Evolutionary conservation across 2,888 invertebrate genomes (phyloP).

Genomic region (Eupithecia insigniata): DNA sequence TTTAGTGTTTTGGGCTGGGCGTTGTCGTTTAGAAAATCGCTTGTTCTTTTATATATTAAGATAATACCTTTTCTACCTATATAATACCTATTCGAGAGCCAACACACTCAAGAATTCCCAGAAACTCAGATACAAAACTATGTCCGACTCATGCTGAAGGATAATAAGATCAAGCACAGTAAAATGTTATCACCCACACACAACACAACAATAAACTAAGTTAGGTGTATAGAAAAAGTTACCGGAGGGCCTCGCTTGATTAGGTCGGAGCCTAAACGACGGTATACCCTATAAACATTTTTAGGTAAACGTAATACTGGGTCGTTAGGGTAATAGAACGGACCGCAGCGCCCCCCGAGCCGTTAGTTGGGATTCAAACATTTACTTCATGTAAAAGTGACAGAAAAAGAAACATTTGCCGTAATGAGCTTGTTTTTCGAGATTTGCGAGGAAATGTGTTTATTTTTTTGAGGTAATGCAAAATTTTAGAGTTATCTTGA

Average conservation of each 20-base stretch:
- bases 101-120: conserved; percentile 6
- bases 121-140: conserved; percentile 31
- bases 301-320: conserved; percentile 80
- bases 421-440: conserved; percentile 42
- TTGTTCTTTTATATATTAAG: no score
- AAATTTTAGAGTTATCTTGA: conserved; percentile 32
- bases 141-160: conserved; percentile 36
- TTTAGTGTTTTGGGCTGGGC: no score
- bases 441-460: conserved; percentile 35
- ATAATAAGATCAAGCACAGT: conserved; percentile 42
- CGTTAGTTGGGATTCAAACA: conserved; percentile 45
- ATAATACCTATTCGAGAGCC: no score
- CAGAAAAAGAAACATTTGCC: conserved; percentile 53
- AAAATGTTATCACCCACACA: conserved; percentile 42
- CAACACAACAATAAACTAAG: conserved; percentile 45
- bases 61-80: no score
- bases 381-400: conserved; percentile 58
- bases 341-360: conserved; percentile 54
- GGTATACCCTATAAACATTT: conserved; percentile 74
- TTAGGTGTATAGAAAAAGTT: conserved; percentile 55
- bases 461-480: conserved; percentile 34
- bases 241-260: conserved; percentile 69
- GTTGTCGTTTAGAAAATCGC: no score
- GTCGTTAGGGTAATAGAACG: conserved; percentile 80
- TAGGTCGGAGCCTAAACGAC: conserved; percentile 70